A percentile compares a stretch with the other conserved stretches of the same genome.
These are phyloP conservation scores for Cyanocitta stelleri DNA, from an alignment of 2,113 vertebrate species.

Conservation along the genomic window DNA sequence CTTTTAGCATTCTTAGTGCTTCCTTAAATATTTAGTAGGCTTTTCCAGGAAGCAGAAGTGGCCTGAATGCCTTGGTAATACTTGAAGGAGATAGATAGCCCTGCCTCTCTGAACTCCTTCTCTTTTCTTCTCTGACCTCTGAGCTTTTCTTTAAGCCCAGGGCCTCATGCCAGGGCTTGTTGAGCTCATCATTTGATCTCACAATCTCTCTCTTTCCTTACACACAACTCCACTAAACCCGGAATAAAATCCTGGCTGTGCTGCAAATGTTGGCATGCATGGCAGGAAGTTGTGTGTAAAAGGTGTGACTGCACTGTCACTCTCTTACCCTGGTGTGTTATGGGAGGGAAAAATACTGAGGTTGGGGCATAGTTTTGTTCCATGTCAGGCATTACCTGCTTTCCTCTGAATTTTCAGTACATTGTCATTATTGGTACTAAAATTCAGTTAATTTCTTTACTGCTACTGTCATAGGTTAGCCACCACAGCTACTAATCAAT, in stretches of 20 bases:
- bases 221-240: neutral
- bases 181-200: neutral
- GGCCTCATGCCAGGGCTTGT: neutral
- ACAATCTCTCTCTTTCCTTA: neutral
- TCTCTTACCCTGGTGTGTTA: neutral
- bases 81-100: neutral
- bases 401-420: neutral
- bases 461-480: neutral
- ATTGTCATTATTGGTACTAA: neutral
- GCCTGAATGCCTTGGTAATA: neutral
- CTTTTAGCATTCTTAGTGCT: neutral
- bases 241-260: neutral
- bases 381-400: neutral
- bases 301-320: neutral
- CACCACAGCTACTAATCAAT: neutral
- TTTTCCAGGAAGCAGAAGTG: neutral
- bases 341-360: neutral
- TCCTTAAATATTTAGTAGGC: neutral
- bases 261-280: neutral
- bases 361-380: neutral
- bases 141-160: neutral
- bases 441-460: neutral
- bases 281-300: neutral
- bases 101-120: neutral
- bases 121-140: neutral